Evolutionary conservation across 2,888 invertebrate species (phyloP), one percentile per base, ranked within the genome.

Genomic region (Cephus pulcher): DNA sequence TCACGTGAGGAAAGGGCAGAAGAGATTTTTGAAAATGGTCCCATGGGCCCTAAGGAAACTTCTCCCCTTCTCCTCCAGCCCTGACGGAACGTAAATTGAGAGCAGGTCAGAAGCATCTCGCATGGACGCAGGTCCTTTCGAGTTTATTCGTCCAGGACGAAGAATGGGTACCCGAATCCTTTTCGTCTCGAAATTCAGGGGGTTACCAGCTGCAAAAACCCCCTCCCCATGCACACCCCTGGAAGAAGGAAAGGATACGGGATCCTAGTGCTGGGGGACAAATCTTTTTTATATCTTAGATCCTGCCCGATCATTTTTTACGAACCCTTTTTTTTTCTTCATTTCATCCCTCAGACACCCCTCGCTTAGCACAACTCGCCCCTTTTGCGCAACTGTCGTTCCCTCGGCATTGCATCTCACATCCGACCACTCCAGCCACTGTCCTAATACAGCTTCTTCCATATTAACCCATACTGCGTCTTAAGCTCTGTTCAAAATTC

Each of bases 181-280:
- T 89, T 89, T 84, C 80, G 81, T 83, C 79, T 37, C 70, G 83
- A 85, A 86, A 86, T 84, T 83, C 84, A 80, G 85, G 86, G 79
- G 79, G 82, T 85, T 85, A 85, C 91, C 91, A 91, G 91, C 91
- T 91, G 91, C 91, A 90, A 90, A 91, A 91, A 91, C 89, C 86
- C 84, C 80, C 82, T 76, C 32, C 71, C 12, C 34, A 23, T 12
- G 30, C 37, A 73, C 70, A 56, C 69, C 33, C 76, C 69, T 33
- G 34, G 35, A 30, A 34, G 69, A 33, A 84, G 87, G 88, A 88
- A 88, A 89, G 89, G 89, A 90, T 89, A 87, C 70, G 69, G 76
- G 75, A 80, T 69, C 37, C 34, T 40, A 81, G 76, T 78, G 80
- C 81, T 80, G 79, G 85, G 89, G 86, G 87, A 86, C 86, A 85